Evolutionary conservation across 2,888 invertebrate species (phyloP), one percentile per base, ranked within the genome.

Genomic region (Escarpia spicata): DNA sequence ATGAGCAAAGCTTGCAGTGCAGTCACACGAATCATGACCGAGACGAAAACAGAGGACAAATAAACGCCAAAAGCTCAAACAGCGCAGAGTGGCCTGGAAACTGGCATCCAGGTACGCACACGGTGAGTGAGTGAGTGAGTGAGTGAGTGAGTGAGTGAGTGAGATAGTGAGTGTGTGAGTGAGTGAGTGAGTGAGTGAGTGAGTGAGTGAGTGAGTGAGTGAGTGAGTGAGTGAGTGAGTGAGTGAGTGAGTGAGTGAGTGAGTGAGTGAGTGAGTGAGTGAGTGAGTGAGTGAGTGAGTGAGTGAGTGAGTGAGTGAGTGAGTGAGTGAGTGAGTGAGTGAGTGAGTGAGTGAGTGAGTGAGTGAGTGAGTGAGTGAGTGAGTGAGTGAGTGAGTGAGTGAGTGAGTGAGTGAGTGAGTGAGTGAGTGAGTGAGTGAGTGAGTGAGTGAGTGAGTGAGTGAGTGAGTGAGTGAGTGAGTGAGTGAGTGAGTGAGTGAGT

Each of bases 301-400:
- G 90, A 92, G 92, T 92, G 93, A 93, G 92, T 92, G 92, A 93
- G 92, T 92, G 93, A 93, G 92, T 92, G 93, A 93, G 93, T 92
- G 92, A 93, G 93, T 92, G 92, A 92, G 93, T 92, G 92, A 92
- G 93, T 92, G 92, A 93, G 93, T 92, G 92, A 93, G 93, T 92
- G 93, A 93, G 92, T 90, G 92, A 93, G 92, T 92, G 93, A 93
- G 93, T 92, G 93, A 92, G 93, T 92, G 93, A 92, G 60, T 92
- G 93, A 92, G 93, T 92, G 93, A 92, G 93, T 92, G 92, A 92
- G 92, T 45, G 93, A 93, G 93, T 90, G 93, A 93, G 93, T 92
- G 92, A 93, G 93, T 92, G 91, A 92, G 92, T 89, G 92, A 93
- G 93, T 90, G 92, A 93, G 93, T 92, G 92, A 92, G 92, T 92